phyloP scores from a whole-genome alignment of 2,113 vertebrate species.

The Cygnus buccinator region DNA sequence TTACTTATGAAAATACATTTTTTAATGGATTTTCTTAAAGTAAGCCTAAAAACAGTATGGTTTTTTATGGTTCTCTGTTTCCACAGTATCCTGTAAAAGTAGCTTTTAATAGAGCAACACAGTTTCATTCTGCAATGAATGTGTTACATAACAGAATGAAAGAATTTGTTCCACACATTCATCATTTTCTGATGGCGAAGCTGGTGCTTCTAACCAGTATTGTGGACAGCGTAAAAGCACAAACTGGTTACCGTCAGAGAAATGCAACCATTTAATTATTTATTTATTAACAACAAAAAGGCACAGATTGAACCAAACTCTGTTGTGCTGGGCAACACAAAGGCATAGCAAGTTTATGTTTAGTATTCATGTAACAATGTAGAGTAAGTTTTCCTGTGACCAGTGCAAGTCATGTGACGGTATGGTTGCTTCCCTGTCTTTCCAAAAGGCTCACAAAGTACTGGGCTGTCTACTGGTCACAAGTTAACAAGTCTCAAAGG shows the following conservation, averaged over 20 bases:
- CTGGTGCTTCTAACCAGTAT: not conserved
- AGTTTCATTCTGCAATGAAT: not conserved
- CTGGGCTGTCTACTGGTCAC: not conserved
- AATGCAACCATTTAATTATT: not conserved
- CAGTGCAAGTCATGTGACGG: not conserved
- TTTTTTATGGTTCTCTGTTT: not conserved
- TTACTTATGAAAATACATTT: not conserved
- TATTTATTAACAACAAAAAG: not conserved
- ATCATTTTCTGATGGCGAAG: not conserved
- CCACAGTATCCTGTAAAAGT: not conserved
- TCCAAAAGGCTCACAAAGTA: not conserved
- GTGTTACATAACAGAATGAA: not conserved
- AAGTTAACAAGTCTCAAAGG: not conserved
- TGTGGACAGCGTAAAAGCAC: not conserved
- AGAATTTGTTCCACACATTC: not conserved
- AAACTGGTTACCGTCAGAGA: not conserved
- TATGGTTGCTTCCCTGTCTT: not conserved
- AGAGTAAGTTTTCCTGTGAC: not conserved
- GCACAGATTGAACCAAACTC: not conserved
- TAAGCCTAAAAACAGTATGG: not conserved
- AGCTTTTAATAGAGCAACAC: not conserved
- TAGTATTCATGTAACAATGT: not conserved
- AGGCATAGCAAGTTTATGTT: not conserved
- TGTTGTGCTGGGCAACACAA: not conserved
- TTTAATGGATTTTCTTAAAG: not conserved